Evolutionary conservation across 2,797 vertebrate genomes (phyloP).

Genomic region (Esox lucius): DNA sequence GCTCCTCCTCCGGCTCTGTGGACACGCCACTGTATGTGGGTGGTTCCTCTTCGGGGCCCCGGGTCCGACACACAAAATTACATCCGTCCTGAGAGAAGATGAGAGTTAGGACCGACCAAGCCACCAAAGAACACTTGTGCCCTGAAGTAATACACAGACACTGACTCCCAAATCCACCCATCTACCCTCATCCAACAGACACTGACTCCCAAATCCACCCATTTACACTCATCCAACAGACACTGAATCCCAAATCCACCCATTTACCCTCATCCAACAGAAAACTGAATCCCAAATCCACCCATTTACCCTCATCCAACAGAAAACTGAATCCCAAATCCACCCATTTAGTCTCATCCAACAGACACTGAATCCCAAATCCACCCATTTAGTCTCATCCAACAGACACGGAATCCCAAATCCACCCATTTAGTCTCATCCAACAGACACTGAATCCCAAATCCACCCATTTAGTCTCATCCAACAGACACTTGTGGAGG

Average conservation of each 20-base stretch:
- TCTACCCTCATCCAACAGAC: background rate
- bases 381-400: background rate
- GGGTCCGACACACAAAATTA: conserved; percentile 93
- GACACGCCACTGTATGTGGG: conserved; percentile 83
- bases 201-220: background rate
- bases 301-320: background rate
- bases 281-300: background rate
- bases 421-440: background rate
- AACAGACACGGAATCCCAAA: background rate
- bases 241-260: background rate
- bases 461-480: background rate
- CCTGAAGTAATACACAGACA: background rate
- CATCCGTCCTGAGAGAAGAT: conserved; percentile 86
- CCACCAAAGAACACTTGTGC: background rate
- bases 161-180: background rate
- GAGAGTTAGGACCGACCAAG: background rate
- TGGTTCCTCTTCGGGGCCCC: conserved; percentile 74
- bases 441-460: background rate
- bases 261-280: background rate
- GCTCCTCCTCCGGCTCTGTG: conserved; percentile 86
- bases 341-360: background rate
- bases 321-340: background rate
- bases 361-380: background rate
- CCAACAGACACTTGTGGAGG: background rate
- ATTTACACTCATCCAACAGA: background rate